A percentile compares a stretch with the other conserved stretches of the same genome.
phyloP scores from a whole-genome alignment of 2,888 invertebrate species.

The Dioctria rufipes region DNA sequence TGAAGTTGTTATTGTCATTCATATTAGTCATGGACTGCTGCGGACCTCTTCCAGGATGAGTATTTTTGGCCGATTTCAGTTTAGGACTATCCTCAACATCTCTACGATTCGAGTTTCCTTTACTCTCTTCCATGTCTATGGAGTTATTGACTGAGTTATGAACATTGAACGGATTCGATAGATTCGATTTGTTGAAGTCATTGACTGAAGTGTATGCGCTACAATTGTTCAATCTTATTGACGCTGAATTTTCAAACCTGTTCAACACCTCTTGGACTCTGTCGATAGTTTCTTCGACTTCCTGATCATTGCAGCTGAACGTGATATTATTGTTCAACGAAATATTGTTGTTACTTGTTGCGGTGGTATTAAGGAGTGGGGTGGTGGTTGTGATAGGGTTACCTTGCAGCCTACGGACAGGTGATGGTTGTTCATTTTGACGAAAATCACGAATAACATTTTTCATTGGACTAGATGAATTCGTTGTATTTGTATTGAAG shows the following conservation, averaged over 20 bases:
- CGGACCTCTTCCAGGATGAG: not conserved
- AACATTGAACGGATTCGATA: constrained; percentile 41
- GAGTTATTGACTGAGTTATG: constrained; percentile 12
- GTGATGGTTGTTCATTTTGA: not conserved
- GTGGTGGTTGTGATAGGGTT: not conserved
- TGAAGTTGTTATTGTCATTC: constrained; percentile 54
- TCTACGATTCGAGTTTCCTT: not conserved
- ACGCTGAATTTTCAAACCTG: constrained; percentile 56
- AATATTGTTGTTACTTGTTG: constrained; percentile 47
- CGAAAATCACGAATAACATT: not conserved
- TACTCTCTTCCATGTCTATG: constrained; percentile 9
- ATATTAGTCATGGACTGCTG: not conserved
- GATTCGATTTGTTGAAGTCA: not conserved
- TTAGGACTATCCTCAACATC: constrained; percentile 17
- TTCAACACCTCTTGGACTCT: constrained; percentile 58
- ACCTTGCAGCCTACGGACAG: not conserved
- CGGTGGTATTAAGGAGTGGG: constrained; percentile 23
- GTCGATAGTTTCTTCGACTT: constrained; percentile 59
- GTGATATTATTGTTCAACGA: constrained; percentile 19
- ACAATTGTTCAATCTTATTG: constrained; percentile 18
- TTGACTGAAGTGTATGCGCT: not conserved
- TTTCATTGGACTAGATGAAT: not conserved
- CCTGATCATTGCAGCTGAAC: constrained; percentile 56
- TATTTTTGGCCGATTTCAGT: constrained; percentile 19
- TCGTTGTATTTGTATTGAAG: constrained; percentile 5